Evolutionary conservation across 2,797 vertebrate genomes (phyloP), one percentile per base, ranked within the genome.

Genomic region (Stomatorhinus walkeri): DNA sequence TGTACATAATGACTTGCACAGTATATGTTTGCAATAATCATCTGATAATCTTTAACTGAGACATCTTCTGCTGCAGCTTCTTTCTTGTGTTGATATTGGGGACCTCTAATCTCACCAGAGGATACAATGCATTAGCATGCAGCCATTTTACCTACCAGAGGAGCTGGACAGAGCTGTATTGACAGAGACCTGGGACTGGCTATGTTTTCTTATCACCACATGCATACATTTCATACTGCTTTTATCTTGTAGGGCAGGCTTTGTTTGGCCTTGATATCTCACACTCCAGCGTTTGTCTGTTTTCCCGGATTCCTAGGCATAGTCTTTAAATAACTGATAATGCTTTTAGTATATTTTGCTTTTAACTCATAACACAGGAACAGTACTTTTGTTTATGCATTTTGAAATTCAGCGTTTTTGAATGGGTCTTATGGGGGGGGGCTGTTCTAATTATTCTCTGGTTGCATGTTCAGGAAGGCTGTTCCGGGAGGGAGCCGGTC

Each of bases 241-340:
- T 95, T 96, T 95, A 95, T 96, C 95, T 94, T 94, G 93, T 94
- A 93, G 91, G 93, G 93, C 93, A 92, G 94, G 94, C 94, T 96
- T 95, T 96, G 95, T 96, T 96, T 96, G 95, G 94, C 95, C 94
- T 95, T 94, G 93, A 95, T 96, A 96, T 96, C 96, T 96, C 94
- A 94, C 94, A 94, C 92, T 90, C 92, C 96, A 96, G 95, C 95
- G 95, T 96, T 94, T 95, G 95, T 96, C 96, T 96, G 94, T 93
- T 96, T 94, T 95, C 94, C 94, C 93, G 93, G 95, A 95, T 96
- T 95, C 94, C 92, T n/a, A 95, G 94, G 95, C 95, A 94, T 93
- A 93, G 94, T 95, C 94, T 96, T 95, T 95, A 95, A 96, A 96
- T 95, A 95, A 95, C 94, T 93, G 94, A 94, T 95, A 94, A 95